These are phyloP conservation scores for Drosophila miranda DNA, from an alignment of 1,140 invertebrate species.

Conservation along the genomic window DNA sequence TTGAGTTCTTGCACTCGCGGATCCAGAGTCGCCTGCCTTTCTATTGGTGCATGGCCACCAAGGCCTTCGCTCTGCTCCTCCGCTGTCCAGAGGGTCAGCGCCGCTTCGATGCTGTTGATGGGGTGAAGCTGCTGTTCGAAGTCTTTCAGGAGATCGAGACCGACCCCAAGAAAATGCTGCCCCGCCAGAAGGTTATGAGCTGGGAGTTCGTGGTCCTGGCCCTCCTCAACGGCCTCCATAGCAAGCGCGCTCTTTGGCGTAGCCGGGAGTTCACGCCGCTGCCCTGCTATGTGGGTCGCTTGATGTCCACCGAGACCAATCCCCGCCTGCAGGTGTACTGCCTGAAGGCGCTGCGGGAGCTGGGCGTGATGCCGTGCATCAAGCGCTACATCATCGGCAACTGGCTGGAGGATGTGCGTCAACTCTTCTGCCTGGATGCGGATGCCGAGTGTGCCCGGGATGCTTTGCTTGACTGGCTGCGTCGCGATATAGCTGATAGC, in stretches of 20 bases:
- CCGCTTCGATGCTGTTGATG: constrained; percentile 61
- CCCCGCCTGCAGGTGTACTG: constrained; percentile 62
- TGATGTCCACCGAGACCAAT: constrained; percentile 28
- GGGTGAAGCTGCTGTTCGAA: constrained; percentile 51
- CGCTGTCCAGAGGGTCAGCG: constrained; percentile 65
- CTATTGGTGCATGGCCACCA: constrained; percentile 55
- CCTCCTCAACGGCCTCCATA: constrained; percentile 64
- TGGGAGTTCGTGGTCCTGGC: constrained; percentile 59
- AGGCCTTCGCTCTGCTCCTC: constrained; percentile 68
- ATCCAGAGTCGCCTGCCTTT: constrained; percentile 38
- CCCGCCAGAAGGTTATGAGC: constrained; percentile 33
- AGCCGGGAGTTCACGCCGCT: constrained; percentile 64
- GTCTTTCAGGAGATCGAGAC: constrained; percentile 23
- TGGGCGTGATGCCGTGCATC: constrained; percentile 66
- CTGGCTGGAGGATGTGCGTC: constrained; percentile 50
- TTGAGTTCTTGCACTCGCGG: constrained; percentile 59
- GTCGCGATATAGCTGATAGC: constrained; percentile 67
- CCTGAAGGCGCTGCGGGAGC: constrained; percentile 44
- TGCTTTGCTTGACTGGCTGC: constrained; percentile 60
- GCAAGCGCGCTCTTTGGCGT: constrained; percentile 68
- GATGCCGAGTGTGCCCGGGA: constrained; percentile 61
- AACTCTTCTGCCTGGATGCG: constrained; percentile 49
- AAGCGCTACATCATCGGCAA: constrained; percentile 66
- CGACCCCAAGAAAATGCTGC: background rate
- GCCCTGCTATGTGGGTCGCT: constrained; percentile 54